A percentile compares a stretch with the other conserved stretches of the same genome.
These are phyloP conservation scores for Aspidiotus destructor DNA, from an alignment of 2,888 invertebrate species.

Conservation along the genomic window DNA sequence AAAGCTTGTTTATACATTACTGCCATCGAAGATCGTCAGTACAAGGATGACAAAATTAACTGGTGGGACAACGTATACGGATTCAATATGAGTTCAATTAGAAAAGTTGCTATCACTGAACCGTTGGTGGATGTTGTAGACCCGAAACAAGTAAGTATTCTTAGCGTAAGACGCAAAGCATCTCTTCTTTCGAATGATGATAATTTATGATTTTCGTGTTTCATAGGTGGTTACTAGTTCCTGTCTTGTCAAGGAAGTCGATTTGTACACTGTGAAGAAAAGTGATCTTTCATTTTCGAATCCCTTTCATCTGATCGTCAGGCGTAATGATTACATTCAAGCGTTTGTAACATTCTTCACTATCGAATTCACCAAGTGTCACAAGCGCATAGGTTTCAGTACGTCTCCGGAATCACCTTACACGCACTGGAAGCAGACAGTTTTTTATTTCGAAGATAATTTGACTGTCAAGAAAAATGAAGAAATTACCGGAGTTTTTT, in stretches of 20 bases:
- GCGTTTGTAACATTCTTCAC: slow-evolving; percentile 98
- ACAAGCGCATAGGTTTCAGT: slow-evolving; percentile 95
- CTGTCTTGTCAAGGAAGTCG: slow-evolving; percentile 91
- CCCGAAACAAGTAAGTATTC: slow-evolving; percentile 66
- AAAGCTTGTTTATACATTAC: slow-evolving; percentile 88
- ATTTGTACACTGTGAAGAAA: slow-evolving; percentile 94
- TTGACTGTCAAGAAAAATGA: slow-evolving; percentile 93
- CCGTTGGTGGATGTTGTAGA: slow-evolving; percentile 98
- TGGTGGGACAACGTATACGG: slow-evolving; percentile 99
- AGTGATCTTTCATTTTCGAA: slow-evolving; percentile 86
- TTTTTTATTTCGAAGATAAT: slow-evolving; percentile 89
- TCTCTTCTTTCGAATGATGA: slow-evolving; percentile 2
- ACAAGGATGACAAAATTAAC: slow-evolving; percentile 99
- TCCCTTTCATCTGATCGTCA: slow-evolving; percentile 64
- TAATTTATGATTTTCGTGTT: slow-evolving; percentile 2
- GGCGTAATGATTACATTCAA: slow-evolving; percentile 92
- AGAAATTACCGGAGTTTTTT: slow-evolving; percentile 82
- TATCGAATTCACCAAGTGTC: slow-evolving; percentile 98
- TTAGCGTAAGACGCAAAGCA: slow-evolving; percentile 1
- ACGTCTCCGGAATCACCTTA: slow-evolving; percentile 96
- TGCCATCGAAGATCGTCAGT: slow-evolving; percentile 91
- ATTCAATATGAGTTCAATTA: slow-evolving; percentile 97
- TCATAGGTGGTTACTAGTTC: slow-evolving; percentile 82
- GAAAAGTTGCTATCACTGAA: slow-evolving; percentile 95
- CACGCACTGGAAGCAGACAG: slow-evolving; percentile 99